These are phyloP conservation scores for Eremobia ochroleuca DNA, from an alignment of 2,888 invertebrate genomes.

Conservation along the genomic window DNA sequence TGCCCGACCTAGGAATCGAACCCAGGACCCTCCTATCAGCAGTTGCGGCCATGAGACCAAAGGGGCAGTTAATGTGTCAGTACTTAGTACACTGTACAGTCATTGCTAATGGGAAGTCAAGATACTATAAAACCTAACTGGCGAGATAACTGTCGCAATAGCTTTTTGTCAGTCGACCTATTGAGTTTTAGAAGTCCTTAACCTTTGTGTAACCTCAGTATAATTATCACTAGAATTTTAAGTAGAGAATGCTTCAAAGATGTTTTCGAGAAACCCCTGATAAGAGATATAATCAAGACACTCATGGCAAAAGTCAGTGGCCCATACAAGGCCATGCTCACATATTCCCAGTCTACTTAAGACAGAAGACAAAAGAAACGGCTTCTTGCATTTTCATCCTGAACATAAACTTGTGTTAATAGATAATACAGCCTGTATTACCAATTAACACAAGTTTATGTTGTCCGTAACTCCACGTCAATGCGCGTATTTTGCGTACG, in stretches of 20 bases:
- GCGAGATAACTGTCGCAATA: not conserved
- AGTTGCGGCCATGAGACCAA: not conserved
- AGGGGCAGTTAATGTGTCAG: not conserved
- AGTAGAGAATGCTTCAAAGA: not conserved
- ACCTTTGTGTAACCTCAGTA: not conserved
- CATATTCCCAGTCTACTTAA: not conserved
- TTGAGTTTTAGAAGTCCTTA: not conserved
- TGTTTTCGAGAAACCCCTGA: not conserved
- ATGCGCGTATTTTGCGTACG: not conserved
- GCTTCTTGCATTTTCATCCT: not conserved
- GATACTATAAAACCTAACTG: not conserved
- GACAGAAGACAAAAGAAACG: not conserved
- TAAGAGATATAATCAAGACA: not conserved
- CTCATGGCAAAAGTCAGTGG: not conserved
- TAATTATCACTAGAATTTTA: not conserved
- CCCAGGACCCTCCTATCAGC: not conserved
- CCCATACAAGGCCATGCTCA: not conserved
- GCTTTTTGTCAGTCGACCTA: not conserved
- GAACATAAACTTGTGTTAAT: not conserved
- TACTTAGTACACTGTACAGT: not conserved
- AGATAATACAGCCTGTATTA: no score
- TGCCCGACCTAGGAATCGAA: not conserved
- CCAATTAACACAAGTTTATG: no score
- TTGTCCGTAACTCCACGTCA: not conserved
- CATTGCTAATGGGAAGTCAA: not conserved